Base-by-base conservation (phyloP, 2,113 vertebrate genomes). In the Colius striatus region DNA sequence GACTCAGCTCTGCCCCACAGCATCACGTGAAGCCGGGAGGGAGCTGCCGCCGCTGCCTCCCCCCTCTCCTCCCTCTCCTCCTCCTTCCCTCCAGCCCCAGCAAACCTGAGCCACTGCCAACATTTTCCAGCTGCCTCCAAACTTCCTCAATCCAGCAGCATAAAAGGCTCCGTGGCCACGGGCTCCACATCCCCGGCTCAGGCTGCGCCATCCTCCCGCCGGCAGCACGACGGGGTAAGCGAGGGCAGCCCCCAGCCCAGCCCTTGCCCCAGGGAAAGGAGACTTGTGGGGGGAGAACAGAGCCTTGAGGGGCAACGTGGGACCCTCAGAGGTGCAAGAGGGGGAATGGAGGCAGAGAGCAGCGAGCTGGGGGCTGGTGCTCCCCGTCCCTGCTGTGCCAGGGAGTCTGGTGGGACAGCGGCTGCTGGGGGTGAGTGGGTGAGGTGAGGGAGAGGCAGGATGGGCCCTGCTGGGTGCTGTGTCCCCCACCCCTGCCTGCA, bases 91-190 rank as follows among this genome's bases (percentile, higher is more conserved):
- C 16, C 77, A 23, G 1, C 17, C 29, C n/a, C 13, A 32, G n/a
- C 45, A 10, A 23, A 12, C 43, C 62, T 34, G 2, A 17, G 11
- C 1, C 30, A 23, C 41, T 67, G 90, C 91, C 89, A 81, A 93
- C 19, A 51, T 90, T 97, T 97, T 96, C 96, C 96, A 88, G 60
- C 85, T 43, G 81, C 61, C 7, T 36, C 85, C 26, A 2, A 2
- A 94, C 95, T 97, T 94, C 92, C 96, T 94, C 87, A 89, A 94
- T 76, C 67, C 76, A 0, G 66, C 36, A 0, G 48, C 48, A 96
- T 96, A 96, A 96, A 90, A 50, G 36, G 54, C 53, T 53, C 10
- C 6, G 48, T 21, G 8, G 61, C 14, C 4, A 45, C 20, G 8
- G 76, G 45, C 4, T 34, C 74, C 16, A 5, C 53, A 58, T 34